Evolutionary conservation across 2,888 invertebrate species (phyloP), one percentile per base, ranked within the genome.

Genomic region (Stenichneumon culpator): DNA sequence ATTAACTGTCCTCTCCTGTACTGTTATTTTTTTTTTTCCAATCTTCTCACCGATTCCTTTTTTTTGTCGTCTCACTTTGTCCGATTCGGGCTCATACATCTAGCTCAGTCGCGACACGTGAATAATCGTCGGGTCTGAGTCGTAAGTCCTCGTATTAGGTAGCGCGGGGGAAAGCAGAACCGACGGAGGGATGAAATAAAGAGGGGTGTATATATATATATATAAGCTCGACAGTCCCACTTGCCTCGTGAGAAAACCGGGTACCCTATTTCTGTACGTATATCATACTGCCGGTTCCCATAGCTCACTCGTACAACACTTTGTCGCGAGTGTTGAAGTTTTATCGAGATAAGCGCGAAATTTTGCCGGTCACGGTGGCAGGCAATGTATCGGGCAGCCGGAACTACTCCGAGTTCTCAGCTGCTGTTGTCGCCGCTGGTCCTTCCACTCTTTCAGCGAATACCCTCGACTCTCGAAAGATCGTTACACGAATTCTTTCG

Each of bases 271-370:
- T 3, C 16, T n/a, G 32, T 63, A 25, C 63, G 16, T 28, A 16
- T 32, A 63, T 63, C 32, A 6, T 32, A 28, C 16, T n/a, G 25
- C 28, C 63, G 32, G 28, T 63, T n/a, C 11, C 28, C 28, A 63
- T 63, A 16, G 4, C n/a, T 28, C 63, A 63, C 28, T 63, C 63
- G 32, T 32, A 32, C 16, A 63, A 63, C 32, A 28, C 32, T 63
- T 63, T 32, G 36, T 63, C n/a, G 63, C 36, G 63, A 63, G 36
- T 63, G 32, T 63, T 36, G 63, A 63, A 63, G 63, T 63, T 32
- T 63, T 63, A 63, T 63, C 63, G 63, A 32, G 32, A 63, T 32
- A 63, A 63, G 28, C 16, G 63, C n/a, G 16, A 28, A 54, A 54
- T 22, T 54, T 11, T 19, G 14, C 28, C 22, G n/a, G 28, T 14